A percentile compares a stretch with the other conserved stretches of the same genome.
Evolutionary conservation across 2,113 vertebrate species (phyloP).

Genomic region (Penelope pileata): DNA sequence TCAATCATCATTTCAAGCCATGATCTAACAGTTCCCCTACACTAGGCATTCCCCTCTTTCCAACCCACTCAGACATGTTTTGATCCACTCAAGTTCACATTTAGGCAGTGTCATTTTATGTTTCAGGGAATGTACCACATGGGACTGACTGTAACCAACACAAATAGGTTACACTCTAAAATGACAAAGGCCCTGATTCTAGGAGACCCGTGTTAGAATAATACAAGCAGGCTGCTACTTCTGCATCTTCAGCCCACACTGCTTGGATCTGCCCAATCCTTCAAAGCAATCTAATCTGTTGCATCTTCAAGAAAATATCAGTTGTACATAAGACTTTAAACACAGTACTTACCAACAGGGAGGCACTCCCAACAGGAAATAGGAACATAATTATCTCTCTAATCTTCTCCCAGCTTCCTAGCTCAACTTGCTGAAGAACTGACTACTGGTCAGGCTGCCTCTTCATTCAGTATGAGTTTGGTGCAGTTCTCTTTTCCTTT

Average conservation of each 20-base stretch:
- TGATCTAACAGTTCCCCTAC: too few species aligned
- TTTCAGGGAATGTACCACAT: background rate
- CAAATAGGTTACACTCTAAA: background rate
- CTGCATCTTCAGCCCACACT: background rate
- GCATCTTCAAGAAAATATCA: slow-evolving; percentile 25
- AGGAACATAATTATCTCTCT: background rate
- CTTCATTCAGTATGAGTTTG: background rate
- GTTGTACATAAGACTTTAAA: background rate
- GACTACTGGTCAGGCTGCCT: background rate
- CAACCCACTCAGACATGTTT: background rate
- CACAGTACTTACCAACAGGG: background rate
- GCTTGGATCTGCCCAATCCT: background rate
- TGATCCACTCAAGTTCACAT: background rate
- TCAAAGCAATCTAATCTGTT: background rate
- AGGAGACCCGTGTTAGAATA: background rate
- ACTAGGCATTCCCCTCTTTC: background rate
- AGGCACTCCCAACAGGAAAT: slow-evolving; percentile 37
- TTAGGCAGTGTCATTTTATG: background rate
- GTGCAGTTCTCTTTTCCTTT: background rate
- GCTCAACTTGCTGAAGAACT: background rate
- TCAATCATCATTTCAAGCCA: too few species aligned
- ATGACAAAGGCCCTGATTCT: background rate
- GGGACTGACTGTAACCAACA: background rate
- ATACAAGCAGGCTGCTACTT: background rate
- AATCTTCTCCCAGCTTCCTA: background rate